Percentiles rank a stretch among this genome's conserved stretches.
Conservation (phyloP, 2,888 invertebrate species). For the Melipona beecheii region DNA sequence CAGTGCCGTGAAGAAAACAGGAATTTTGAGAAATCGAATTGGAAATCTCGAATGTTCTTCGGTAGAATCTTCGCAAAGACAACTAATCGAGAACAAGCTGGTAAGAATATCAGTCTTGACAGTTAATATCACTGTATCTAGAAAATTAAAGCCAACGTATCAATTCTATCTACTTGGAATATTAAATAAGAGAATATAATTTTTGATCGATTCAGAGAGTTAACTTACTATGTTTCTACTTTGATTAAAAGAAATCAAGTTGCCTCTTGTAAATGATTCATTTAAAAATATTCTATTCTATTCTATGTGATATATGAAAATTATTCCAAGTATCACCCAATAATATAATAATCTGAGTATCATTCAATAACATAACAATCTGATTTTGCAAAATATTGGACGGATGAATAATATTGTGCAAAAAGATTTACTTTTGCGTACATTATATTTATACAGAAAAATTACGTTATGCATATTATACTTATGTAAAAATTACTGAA, state of each 20-base stretch:
- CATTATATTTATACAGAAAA: background rate
- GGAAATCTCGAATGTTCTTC: background rate
- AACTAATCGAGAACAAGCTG: background rate
- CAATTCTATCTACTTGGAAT: background rate
- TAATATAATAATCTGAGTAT: background rate
- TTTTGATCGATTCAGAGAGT: too few species aligned
- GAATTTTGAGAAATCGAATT: background rate
- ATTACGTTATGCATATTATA: background rate
- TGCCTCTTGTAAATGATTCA: background rate
- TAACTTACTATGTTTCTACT: too few species aligned
- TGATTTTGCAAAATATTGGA: background rate
- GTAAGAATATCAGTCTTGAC: background rate
- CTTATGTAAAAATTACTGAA: background rate
- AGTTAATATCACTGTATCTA: background rate
- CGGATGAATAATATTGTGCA: background rate
- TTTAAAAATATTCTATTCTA: background rate
- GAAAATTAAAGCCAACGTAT: background rate
- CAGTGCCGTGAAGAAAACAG: slow-evolving; percentile 31
- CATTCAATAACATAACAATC: background rate
- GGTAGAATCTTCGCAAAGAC: slow-evolving; percentile 18
- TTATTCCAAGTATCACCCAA: background rate
- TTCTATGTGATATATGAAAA: background rate
- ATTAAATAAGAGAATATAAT: background rate
- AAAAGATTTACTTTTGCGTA: background rate
- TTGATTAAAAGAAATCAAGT: background rate